These are phyloP conservation scores for Machaerirhynchus nigripectus DNA, from an alignment of 2,113 vertebrate species.

Conservation along the genomic window DNA sequence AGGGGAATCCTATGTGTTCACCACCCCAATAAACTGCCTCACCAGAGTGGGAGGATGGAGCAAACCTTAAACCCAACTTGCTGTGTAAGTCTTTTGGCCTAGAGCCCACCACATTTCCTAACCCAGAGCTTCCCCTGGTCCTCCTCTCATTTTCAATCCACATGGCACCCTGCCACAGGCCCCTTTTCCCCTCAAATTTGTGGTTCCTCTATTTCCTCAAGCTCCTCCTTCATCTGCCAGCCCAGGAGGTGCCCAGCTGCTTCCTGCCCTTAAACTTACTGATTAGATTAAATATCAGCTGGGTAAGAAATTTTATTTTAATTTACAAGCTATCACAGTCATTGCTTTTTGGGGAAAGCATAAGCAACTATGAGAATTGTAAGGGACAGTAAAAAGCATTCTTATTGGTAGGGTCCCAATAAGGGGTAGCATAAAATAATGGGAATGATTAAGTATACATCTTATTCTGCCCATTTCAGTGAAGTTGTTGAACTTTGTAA, in stretches of 20 bases:
- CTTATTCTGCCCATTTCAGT: neutral
- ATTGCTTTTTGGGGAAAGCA: neutral
- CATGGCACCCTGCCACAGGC: neutral
- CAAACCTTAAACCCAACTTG: neutral
- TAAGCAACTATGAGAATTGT: neutral
- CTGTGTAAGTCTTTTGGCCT: neutral
- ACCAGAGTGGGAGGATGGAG: neutral
- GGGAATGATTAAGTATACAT: neutral
- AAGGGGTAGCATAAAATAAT: neutral
- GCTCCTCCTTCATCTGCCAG: neutral
- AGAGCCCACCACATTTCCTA: neutral
- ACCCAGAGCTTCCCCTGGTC: neutral
- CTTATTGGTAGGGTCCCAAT: neutral
- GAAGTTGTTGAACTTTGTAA: neutral
- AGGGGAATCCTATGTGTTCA: neutral
- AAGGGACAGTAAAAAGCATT: neutral
- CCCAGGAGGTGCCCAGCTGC: neutral
- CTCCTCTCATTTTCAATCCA: neutral
- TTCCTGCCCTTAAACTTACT: neutral
- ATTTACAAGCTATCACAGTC: neutral
- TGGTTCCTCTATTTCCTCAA: neutral
- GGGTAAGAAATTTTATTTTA: neutral
- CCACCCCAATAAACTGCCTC: neutral
- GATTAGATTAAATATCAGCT: neutral
- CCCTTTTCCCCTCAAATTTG: neutral